A percentile compares a stretch with the other conserved stretches of the same genome.
Evolutionary conservation across 2,888 invertebrate genomes (phyloP).

Genomic region (Agriopis aurantiaria): DNA sequence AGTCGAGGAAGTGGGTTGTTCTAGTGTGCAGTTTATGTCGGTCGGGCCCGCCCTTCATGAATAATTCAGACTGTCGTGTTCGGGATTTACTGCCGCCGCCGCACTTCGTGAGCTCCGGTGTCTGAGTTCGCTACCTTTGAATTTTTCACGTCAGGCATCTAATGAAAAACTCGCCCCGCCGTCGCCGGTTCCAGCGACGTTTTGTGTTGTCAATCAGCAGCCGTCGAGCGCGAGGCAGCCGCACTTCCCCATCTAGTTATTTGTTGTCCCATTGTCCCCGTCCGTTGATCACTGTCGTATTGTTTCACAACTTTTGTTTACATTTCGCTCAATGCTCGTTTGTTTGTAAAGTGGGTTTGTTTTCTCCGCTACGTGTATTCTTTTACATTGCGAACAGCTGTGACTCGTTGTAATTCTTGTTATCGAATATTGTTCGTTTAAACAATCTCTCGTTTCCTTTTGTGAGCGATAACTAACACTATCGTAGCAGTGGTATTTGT

Average conservation of each 20-base stretch:
- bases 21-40: conserved; percentile 47
- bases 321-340: conserved; percentile 72
- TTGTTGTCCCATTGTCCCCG: conserved; percentile 80
- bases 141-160: conserved; percentile 67
- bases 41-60: conserved; percentile 63
- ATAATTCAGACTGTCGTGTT: conserved; percentile 71
- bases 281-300: conserved; percentile 76
- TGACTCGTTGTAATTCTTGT: conserved; percentile 64
- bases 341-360: conserved; percentile 74
- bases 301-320: conserved; percentile 82
- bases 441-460: conserved; percentile 56
- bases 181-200: conserved; percentile 59
- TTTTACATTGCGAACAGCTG: conserved; percentile 66
- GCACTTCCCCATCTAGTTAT: conserved; percentile 76
- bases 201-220: conserved; percentile 81
- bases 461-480: conserved; percentile 47
- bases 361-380: conserved; percentile 67
- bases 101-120: conserved; percentile 47
- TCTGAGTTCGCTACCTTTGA: conserved; percentile 54
- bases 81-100: conserved; percentile 64
- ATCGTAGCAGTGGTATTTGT: conserved; percentile 46
- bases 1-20: conserved; percentile 44
- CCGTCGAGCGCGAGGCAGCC: conserved; percentile 62
- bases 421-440: conserved; percentile 65
- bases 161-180: conserved; percentile 66